Conservation (phyloP, 2,797 vertebrate species). For the Dicrostonyx torquatus region DNA sequence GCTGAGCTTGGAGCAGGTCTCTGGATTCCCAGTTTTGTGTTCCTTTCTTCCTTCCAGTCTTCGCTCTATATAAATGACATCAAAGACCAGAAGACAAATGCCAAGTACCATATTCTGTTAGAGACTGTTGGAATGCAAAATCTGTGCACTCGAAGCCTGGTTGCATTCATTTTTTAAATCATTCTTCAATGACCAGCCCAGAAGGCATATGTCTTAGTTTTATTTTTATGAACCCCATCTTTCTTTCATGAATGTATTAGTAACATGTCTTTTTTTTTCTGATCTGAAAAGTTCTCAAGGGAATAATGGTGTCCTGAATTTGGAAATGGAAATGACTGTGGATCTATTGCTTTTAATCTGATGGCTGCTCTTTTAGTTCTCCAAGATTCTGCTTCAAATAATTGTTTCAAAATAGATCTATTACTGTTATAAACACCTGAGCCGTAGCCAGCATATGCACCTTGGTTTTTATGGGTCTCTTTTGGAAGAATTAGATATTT, state of each 20-base stretch:
- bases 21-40: conserved; percentile 44
- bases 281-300: conserved; percentile 64
- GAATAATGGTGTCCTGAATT: conserved; percentile 61
- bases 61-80: conserved; percentile 42
- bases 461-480: conserved; percentile 57
- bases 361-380: conserved; percentile 55
- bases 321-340: conserved; percentile 68
- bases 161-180: conserved; percentile 57
- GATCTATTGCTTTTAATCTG: conserved; percentile 67
- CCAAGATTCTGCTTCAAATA: conserved; percentile 64
- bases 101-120: conserved; percentile 46
- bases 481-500: not conserved
- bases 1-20: conserved; percentile 1
- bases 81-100: conserved; percentile 51
- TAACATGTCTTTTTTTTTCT: conserved; percentile 66
- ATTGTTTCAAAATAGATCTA: conserved; percentile 59
- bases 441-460: not conserved
- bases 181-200: conserved; percentile 57
- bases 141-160: conserved; percentile 20
- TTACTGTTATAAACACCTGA: conserved; percentile 43
- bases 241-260: conserved; percentile 67
- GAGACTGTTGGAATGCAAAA: conserved; percentile 61
- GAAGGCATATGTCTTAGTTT: conserved; percentile 63
- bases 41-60: conserved; percentile 54
- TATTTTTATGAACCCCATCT: conserved; percentile 58